A percentile compares a stretch with the other conserved stretches of the same genome.
phyloP scores from a whole-genome alignment of 2,113 vertebrate genomes.

The Petrocephalus zakoni region DNA sequence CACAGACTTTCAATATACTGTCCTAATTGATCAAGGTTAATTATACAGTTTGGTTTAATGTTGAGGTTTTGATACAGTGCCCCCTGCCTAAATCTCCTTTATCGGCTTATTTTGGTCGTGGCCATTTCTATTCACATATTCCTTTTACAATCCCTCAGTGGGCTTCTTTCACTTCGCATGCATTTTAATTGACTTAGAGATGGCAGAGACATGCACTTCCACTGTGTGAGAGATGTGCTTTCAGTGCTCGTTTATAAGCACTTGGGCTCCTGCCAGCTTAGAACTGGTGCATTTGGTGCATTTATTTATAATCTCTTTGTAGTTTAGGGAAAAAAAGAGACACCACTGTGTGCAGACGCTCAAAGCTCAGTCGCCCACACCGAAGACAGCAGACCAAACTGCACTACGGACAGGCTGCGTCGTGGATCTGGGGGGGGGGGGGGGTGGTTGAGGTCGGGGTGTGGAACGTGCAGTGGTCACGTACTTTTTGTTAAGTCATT shows the following conservation, averaged over 20 bases:
- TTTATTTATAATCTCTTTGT: slow-evolving; percentile 9
- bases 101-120: not conserved
- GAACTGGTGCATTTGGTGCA: not conserved
- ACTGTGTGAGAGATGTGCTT: not conserved
- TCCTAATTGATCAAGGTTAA: not conserved
- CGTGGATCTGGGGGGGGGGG: not conserved
- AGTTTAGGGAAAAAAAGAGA: not conserved
- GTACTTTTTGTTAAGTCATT: not conserved
- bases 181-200: not conserved
- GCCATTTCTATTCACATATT: not conserved
- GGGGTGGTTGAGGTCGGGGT: too few species aligned
- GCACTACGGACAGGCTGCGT: not conserved
- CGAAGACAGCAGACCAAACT: not conserved
- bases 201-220: not conserved
- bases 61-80: not conserved
- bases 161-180: too few species aligned
- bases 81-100: not conserved
- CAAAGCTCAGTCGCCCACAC: not conserved
- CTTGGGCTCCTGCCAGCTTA: not conserved
- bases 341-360: not conserved
- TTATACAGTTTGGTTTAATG: not conserved
- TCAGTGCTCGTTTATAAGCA: not conserved
- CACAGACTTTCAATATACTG: not conserved
- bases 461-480: not conserved
- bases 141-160: not conserved